phyloP scores from a whole-genome alignment of 2,113 vertebrate species.

The Empidonax alnorum region DNA sequence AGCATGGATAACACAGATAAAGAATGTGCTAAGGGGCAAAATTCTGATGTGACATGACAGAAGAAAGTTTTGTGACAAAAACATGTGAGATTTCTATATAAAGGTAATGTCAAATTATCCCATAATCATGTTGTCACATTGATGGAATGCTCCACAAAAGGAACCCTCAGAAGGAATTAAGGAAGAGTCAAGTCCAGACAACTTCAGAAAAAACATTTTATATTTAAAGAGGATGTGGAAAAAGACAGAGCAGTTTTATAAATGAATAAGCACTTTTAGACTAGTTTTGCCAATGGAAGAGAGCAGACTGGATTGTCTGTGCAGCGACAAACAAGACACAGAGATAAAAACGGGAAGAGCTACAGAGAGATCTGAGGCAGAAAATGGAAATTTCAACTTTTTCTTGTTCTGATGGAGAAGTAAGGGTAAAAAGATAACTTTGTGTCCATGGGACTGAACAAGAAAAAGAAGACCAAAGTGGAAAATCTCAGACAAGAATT shows the following conservation, averaged over 20 bases:
- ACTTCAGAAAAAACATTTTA: neutral
- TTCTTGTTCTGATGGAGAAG: neutral
- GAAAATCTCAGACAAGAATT: neutral
- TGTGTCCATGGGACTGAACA: neutral
- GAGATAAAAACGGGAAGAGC: neutral
- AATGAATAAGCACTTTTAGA: neutral
- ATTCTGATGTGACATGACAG: neutral
- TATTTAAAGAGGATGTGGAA: neutral
- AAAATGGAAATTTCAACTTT: neutral
- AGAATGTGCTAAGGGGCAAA: neutral
- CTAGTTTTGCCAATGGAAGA: neutral
- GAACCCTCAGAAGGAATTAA: neutral
- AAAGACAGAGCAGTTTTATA: neutral
- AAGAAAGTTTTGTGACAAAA: neutral
- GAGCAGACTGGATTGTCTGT: neutral
- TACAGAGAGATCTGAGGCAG: neutral
- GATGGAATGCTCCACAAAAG: neutral
- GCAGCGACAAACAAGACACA: neutral
- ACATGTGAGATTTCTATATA: neutral
- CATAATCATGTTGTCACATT: rapidly evolving
- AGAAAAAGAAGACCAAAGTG: rapidly evolving
- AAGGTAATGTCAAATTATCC: neutral
- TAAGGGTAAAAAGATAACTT: neutral
- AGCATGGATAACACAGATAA: neutral
- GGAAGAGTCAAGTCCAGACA: neutral